Evolutionary conservation across 2,888 invertebrate genomes (phyloP), one percentile per base, ranked within the genome.

Genomic region (Alentia gelatinosa): DNA sequence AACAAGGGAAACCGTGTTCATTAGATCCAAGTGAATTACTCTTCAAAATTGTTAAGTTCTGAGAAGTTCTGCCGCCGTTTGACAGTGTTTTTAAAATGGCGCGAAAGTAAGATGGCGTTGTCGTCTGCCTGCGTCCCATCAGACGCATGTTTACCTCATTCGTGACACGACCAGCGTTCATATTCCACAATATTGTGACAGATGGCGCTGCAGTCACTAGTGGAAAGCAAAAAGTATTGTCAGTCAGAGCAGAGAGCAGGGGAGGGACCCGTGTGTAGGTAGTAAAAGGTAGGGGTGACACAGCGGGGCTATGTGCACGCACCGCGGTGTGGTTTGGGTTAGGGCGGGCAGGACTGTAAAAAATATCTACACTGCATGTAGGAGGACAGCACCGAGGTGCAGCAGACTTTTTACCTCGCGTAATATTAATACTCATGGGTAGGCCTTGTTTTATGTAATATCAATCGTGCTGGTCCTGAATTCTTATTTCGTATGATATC

Each of bases 121-220:
- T 5, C 63, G 79, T 74, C 5, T 33, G 74, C 15, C 39, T 39
- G 79, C 23, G 79, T 79, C 79, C 79, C 37, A 39, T 35, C 37
- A 79, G 79, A 79, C 37, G 5, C 37, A 5, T 79, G 79, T 79
- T 79, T 79, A 79, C 79, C 39, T 79, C 79, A 39, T 79, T 79
- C 37, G 30, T 39, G 39, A 79, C 79, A 79, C 37, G 37, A 86
- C 47, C 86, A 15, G 42, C 86, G 86, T 86, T 86, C 86, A 47
- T 50, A 33, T 86, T 47, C 86, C 86, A 86, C 50, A 86, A 86
- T 86, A 86, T 86, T 86, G 50, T 86, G 86, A 86, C 86, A 86
- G 47, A 47, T 86, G 86, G 47, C 47, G 42, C 30, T 40, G 23
- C 26, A 68, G 63, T 26, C 12, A 15, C 37, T 39, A 23, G 83